These are phyloP conservation scores for Ptychodera flava DNA, from an alignment of 35 echinoderm and acorn worm species.

Conservation along the genomic window DNA sequence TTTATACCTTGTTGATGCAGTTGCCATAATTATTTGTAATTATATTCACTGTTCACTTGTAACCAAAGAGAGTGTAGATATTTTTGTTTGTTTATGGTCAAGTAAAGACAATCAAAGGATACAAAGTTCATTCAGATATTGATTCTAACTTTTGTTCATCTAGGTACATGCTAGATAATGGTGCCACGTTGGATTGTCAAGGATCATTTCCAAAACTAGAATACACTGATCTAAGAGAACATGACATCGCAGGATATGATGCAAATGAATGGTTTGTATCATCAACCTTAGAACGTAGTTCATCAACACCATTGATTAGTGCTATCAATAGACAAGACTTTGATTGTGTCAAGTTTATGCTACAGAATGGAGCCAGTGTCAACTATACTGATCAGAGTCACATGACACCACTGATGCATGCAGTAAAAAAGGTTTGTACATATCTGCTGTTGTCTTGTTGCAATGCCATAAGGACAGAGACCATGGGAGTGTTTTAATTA, in stretches of 20 bases:
- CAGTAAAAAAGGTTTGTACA: slow-evolving; percentile 62
- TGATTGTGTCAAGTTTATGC: slow-evolving; percentile 41
- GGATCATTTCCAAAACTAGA: slow-evolving; percentile 10
- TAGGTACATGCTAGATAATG: neutral
- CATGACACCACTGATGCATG: slow-evolving; percentile 74
- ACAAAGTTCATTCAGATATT: no score
- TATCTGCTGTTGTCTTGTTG: no score
- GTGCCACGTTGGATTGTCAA: neutral
- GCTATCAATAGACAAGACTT: slow-evolving; percentile 48
- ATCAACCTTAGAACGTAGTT: neutral
- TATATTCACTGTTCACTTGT: no score
- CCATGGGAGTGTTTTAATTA: no score
- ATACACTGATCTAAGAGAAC: neutral
- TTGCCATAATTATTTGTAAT: no score
- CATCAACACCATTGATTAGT: slow-evolving; percentile 33
- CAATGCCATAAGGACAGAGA: no score
- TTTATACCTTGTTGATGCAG: no score
- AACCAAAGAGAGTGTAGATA: no score
- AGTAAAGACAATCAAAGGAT: no score
- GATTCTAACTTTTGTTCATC: no score
- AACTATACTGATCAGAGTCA: slow-evolving; percentile 41
- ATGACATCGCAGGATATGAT: neutral
- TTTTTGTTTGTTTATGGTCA: no score
- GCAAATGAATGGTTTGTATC: neutral
- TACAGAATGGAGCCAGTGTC: slow-evolving; percentile 68